Conservation (phyloP, 1,140 invertebrate genomes). For the Drosophila lini region DNA sequence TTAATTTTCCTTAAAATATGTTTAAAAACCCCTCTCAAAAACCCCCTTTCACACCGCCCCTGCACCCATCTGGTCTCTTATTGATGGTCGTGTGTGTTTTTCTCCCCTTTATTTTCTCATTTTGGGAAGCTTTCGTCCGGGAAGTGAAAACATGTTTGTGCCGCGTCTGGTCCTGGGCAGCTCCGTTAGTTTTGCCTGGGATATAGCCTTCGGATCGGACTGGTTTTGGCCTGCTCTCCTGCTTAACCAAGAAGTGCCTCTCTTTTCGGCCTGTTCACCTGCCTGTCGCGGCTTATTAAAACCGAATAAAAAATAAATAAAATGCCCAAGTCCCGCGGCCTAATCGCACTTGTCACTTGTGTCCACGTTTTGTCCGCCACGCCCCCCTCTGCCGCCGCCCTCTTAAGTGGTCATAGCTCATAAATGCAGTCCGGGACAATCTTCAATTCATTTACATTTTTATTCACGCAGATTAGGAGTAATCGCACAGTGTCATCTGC, state of each 20-base stretch:
- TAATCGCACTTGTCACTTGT: constrained; percentile 73
- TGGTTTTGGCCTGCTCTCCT: constrained; percentile 26
- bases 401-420: constrained; percentile 68
- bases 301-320: constrained; percentile 6
- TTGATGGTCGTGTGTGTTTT: constrained; percentile 47
- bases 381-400: constrained; percentile 32
- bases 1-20: not conserved
- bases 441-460: constrained; percentile 83
- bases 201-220: constrained; percentile 21
- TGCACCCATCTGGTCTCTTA: constrained; percentile 15
- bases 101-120: constrained; percentile 45
- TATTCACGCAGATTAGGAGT: constrained; percentile 82
- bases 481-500: constrained; percentile 77
- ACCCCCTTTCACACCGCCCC: constrained; percentile 9
- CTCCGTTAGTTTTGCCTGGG: constrained; percentile 63
- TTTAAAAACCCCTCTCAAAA: not conserved
- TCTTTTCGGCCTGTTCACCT: constrained; percentile 39
- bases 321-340: constrained; percentile 12
- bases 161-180: constrained; percentile 25
- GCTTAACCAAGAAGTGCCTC: constrained; percentile 15
- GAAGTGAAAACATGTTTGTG: constrained; percentile 73
- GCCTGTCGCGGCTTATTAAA: constrained; percentile 68
- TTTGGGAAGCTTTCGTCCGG: constrained; percentile 55
- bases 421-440: constrained; percentile 63
- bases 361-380: constrained; percentile 43